Evolutionary conservation across 2,797 vertebrate genomes (phyloP).

Genomic region (Halcyon leucocephala): DNA sequence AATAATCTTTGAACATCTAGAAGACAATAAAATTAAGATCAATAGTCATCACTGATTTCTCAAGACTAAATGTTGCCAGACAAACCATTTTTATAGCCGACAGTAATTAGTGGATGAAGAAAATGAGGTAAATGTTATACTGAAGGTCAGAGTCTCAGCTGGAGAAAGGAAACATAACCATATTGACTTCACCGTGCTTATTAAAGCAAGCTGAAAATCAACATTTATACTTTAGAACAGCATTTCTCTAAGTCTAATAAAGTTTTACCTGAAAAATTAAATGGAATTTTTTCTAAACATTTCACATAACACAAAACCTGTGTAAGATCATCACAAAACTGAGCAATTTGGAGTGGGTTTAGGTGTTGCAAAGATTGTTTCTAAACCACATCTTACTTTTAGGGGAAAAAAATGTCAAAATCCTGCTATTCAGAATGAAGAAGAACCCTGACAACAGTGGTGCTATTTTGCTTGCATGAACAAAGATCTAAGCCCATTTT

Average conservation of each 20-base stretch:
- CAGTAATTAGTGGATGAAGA: slow-evolving; percentile 46
- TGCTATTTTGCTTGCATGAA: neutral
- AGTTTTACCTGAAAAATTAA: neutral
- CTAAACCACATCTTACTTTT: neutral
- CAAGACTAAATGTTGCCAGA: neutral
- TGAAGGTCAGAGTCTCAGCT: slow-evolving; percentile 47
- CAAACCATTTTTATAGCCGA: slow-evolving; percentile 21
- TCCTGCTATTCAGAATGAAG: neutral
- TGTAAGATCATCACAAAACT: neutral
- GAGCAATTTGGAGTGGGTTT: neutral
- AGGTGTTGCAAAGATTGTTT: neutral
- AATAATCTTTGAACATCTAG: neutral
- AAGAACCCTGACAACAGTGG: neutral
- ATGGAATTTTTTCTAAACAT: neutral
- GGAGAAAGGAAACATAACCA: slow-evolving; percentile 24
- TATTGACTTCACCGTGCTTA: slow-evolving; percentile 32
- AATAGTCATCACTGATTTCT: neutral
- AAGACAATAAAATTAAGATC: neutral
- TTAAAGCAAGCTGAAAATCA: slow-evolving; percentile 21
- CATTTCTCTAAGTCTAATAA: neutral
- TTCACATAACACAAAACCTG: neutral
- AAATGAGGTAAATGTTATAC: slow-evolving; percentile 58
- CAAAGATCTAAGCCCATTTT: neutral
- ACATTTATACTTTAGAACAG: neutral
- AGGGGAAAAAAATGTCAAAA: neutral